Conservation (phyloP, 2,888 invertebrate genomes). For the Sinodicranocentrus sp. region DNA sequence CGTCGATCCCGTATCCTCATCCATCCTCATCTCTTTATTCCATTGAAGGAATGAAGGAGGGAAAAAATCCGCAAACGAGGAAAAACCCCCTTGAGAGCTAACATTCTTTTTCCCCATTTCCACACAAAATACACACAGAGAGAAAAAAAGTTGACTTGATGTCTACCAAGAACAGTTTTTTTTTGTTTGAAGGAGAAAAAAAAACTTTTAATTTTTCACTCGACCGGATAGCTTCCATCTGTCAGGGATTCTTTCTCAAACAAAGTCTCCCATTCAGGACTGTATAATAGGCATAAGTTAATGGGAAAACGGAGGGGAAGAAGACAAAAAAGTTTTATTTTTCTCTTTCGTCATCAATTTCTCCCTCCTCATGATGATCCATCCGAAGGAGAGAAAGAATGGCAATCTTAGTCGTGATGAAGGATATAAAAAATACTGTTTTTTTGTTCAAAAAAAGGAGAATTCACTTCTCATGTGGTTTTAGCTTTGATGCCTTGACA, state of each 20-base stretch:
- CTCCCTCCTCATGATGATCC: background rate
- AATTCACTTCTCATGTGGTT: too few species aligned
- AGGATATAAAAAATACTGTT: too few species aligned
- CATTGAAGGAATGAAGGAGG: conserved; percentile 24
- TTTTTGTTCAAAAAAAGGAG: too few species aligned
- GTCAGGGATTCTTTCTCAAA: conserved; percentile 22
- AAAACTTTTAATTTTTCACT: conserved; percentile 55
- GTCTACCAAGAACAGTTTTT: background rate
- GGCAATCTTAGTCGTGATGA: too few species aligned
- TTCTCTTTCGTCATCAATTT: background rate
- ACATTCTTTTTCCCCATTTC: conserved; percentile 9
- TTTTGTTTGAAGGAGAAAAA: background rate
- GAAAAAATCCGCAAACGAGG: conserved; percentile 27
- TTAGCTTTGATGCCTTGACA: too few species aligned
- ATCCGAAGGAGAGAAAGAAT: too few species aligned
- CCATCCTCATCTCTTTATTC: conserved; percentile 11
- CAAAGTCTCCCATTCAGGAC: background rate
- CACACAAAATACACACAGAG: too few species aligned
- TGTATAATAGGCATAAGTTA: conserved; percentile 15
- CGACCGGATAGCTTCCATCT: conserved; percentile 52
- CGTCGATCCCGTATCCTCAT: conserved; percentile 34
- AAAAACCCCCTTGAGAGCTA: conserved; percentile 49
- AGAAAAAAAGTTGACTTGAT: too few species aligned
- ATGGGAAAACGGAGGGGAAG: conserved; percentile 1
- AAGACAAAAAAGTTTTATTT: conserved; percentile 4